Percentiles rank a stretch among this genome's conserved stretches.
Evolutionary conservation across 2,797 vertebrate genomes (phyloP).

Genomic region (Pachyuromys duprasi): DNA sequence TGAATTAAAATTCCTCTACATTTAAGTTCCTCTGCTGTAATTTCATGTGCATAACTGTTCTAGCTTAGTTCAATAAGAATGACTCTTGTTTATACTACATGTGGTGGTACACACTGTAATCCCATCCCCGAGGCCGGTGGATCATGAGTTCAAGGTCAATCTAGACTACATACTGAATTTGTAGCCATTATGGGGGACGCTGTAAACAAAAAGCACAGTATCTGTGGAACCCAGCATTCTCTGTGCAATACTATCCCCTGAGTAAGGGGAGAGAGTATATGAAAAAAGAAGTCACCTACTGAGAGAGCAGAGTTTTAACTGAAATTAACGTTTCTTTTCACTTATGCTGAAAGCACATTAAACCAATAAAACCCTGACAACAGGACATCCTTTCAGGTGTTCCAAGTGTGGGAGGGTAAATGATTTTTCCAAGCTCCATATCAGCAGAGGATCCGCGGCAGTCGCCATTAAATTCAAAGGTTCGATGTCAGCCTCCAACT

Average conservation of each 20-base stretch:
- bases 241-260: background rate
- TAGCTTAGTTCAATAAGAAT: slow-evolving; percentile 32
- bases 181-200: background rate
- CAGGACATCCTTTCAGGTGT: background rate
- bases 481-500: slow-evolving; percentile 18
- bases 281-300: background rate
- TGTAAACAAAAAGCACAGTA: background rate
- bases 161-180: background rate
- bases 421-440: background rate
- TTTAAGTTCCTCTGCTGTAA: background rate
- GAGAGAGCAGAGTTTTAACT: background rate
- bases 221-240: background rate
- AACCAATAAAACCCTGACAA: slow-evolving; percentile 24
- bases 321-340: slow-evolving; percentile 42
- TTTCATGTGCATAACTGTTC: background rate
- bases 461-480: slow-evolving; percentile 46
- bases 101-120: background rate
- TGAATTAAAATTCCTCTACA: too few species aligned
- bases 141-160: background rate
- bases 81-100: slow-evolving; percentile 32
- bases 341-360: slow-evolving; percentile 25
- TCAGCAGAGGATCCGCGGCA: slow-evolving; percentile 7
- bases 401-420: background rate
- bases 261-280: background rate
- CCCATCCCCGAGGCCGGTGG: background rate